Conservation (phyloP, 2,888 invertebrate species). For the Drosophila mimica region DNA sequence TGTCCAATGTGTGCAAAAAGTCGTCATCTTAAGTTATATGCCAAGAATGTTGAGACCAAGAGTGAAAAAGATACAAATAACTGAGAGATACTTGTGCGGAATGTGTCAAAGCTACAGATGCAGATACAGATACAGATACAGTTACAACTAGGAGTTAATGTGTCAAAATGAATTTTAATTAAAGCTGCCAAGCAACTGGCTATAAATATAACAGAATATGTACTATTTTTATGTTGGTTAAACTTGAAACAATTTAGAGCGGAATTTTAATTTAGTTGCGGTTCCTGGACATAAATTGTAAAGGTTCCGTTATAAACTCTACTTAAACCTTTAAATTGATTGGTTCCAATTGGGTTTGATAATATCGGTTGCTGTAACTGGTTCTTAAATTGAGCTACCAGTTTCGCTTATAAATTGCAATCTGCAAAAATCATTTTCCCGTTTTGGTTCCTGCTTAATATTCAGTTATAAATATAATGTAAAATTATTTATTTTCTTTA, state of each 20-base stretch:
- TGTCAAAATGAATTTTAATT: not conserved
- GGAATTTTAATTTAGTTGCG: too few relatives aligned
- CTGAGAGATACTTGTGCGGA: slow-evolving; percentile 9
- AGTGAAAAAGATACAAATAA: slow-evolving; percentile 1
- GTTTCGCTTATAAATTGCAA: not conserved
- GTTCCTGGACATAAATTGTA: too few relatives aligned
- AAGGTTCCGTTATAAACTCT: not conserved
- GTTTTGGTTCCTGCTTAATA: not conserved
- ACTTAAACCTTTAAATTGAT: not conserved
- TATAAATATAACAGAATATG: not conserved
- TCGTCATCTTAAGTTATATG: slow-evolving; percentile 24
- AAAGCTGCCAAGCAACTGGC: not conserved
- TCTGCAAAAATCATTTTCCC: not conserved
- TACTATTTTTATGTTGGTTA: not conserved
- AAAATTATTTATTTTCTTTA: too few relatives aligned
- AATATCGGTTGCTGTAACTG: not conserved
- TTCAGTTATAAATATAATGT: not conserved
- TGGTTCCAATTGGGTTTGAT: not conserved
- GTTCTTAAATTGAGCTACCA: not conserved
- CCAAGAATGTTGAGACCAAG: slow-evolving; percentile 17
- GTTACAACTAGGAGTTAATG: not conserved
- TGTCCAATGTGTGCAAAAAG: slow-evolving; percentile 26
- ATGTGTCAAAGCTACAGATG: not conserved
- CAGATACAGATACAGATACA: slow-evolving; percentile 1
- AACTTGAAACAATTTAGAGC: not conserved